phyloP scores from a whole-genome alignment of 1,140 invertebrate species.

The Thalassaphorura encarpata region DNA sequence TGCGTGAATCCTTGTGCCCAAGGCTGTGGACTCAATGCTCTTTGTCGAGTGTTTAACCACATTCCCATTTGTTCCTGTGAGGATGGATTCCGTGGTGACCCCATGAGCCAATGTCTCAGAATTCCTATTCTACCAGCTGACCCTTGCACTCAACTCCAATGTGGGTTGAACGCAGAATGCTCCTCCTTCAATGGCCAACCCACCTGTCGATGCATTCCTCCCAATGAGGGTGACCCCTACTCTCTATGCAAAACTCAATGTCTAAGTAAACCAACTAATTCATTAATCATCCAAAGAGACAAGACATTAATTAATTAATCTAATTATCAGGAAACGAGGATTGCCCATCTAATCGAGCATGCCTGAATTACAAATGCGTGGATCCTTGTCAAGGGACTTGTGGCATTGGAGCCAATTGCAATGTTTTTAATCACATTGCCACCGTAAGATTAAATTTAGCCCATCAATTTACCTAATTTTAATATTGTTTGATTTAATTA shows the following conservation, averaged over 20 bases:
- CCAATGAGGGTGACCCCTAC: conserved; percentile 47
- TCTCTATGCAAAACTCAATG: conserved; percentile 61
- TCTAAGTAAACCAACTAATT: conserved; percentile 34
- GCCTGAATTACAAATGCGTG: conserved; percentile 65
- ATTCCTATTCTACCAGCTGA: conserved; percentile 31
- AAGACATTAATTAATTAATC: too few relatives aligned
- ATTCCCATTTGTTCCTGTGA: conserved; percentile 58
- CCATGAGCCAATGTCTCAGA: not conserved
- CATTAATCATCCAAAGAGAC: too few relatives aligned
- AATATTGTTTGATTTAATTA: too few relatives aligned
- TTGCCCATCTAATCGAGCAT: conserved; percentile 70
- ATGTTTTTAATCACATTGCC: conserved; percentile 47
- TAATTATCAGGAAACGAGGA: too few relatives aligned
- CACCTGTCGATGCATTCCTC: conserved; percentile 36
- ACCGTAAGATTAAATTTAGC: too few relatives aligned
- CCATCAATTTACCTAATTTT: too few relatives aligned
- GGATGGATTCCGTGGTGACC: conserved; percentile 59
- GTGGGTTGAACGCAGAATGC: conserved; percentile 52
- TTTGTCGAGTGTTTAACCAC: conserved; percentile 62
- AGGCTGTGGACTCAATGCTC: conserved; percentile 44
- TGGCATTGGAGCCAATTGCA: conserved; percentile 32
- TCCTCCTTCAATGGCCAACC: conserved; percentile 42
- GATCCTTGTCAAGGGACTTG: conserved; percentile 48
- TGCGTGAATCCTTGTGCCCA: conserved; percentile 52
- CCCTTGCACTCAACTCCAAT: conserved; percentile 31